These are phyloP conservation scores for Tipula unca DNA, from an alignment of 2,888 invertebrate genomes.

Conservation along the genomic window DNA sequence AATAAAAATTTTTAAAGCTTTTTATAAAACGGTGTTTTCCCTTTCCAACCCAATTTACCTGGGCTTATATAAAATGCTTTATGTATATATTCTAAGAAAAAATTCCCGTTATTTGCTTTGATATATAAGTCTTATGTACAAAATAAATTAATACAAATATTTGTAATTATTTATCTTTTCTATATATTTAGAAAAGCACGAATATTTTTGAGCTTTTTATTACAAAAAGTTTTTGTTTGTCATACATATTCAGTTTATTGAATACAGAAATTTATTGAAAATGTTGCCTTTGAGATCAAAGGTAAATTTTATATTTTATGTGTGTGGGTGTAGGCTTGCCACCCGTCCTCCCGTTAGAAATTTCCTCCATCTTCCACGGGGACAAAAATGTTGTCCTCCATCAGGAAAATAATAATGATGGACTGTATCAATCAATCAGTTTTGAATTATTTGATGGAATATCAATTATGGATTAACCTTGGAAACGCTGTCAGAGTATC, in stretches of 20 bases:
- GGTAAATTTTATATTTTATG: not conserved
- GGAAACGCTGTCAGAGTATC: no score
- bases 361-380: no score
- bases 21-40: not conserved
- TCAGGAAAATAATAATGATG: no score
- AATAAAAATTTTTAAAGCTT: not conserved
- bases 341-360: no score
- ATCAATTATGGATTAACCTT: no score
- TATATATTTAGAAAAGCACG: not conserved
- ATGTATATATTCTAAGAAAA: not conserved
- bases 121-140: not conserved
- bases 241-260: not conserved
- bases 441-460: no score
- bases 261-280: not conserved
- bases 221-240: not conserved
- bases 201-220: not conserved
- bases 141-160: not conserved
- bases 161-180: not conserved
- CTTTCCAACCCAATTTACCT: not conserved
- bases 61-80: not conserved
- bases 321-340: no score
- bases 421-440: no score
- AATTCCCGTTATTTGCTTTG: not conserved
- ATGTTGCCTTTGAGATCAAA: not conserved
- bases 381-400: no score